Evolutionary conservation across 1,140 invertebrate species (phyloP), one percentile per base, ranked within the genome.

Genomic region (Batillaria attramentaria): DNA sequence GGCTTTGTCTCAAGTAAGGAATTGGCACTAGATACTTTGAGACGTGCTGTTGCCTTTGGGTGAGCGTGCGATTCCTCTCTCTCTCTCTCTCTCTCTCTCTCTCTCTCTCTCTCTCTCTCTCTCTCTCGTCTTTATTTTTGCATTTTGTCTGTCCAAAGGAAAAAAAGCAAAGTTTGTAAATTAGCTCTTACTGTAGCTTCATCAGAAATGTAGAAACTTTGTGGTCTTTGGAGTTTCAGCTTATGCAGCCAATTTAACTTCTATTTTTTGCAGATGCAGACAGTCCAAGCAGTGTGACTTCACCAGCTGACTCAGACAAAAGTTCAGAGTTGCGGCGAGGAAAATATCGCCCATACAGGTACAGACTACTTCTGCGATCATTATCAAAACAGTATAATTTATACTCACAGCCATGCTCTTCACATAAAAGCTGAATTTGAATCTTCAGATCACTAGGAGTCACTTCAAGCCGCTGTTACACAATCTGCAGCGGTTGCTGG

Each of bases 291-390:
- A 73, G 79, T 18, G 74, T 42, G 16, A 28, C 70, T 0, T 86
- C 83, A 42, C 81, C 79, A 39, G 50, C 75, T 20, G 84, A 86
- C 43, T 86, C 85, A 1, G 85, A 86, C 70, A 73, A 68, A 28
- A 85, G 83, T 62, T 57, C 72, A 50, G 60, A 72, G 6, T 57
- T 62, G 20, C 72, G 83, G 16, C 81, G 75, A 77, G 84, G 82
- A 18, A 83, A 81, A 68, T 84, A 84, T 31, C 80, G 84, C 66
- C 85, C 85, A 13, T 86, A 86, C 60, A 84, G 84, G 85, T 86
- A 74, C 24, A 28, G 10, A 54, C 18, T 8, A 24, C 10, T 54
- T 24, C 2, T 46, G 33, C 43, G 39, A 24, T 24, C 20, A 46
- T 35, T 46, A 28, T 35, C 5, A 46, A 31, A 65, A 68, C 20